These are phyloP conservation scores for Artemia sinica DNA, from an alignment of 2,888 invertebrate genomes.

Conservation along the genomic window DNA sequence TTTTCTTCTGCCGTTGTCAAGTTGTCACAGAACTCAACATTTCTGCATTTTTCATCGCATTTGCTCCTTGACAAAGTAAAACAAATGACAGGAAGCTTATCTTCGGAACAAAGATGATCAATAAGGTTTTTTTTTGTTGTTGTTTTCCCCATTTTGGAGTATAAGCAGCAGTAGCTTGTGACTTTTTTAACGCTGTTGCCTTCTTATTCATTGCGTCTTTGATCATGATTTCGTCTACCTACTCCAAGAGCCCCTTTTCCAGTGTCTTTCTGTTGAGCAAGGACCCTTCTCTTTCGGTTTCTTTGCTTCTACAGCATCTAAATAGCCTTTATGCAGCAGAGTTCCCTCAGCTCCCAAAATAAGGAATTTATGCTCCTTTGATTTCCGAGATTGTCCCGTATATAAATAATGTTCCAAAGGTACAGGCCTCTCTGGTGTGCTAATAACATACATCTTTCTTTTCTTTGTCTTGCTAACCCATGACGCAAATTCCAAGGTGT, in stretches of 20 bases:
- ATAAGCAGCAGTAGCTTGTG: too few relatives aligned
- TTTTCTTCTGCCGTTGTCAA: slow-evolving; percentile 71
- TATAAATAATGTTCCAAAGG: slow-evolving; percentile 87
- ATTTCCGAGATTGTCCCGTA: slow-evolving; percentile 44
- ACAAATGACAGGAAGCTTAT: slow-evolving; percentile 77
- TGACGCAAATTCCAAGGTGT: slow-evolving; percentile 82
- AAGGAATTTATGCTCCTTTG: slow-evolving; percentile 50
- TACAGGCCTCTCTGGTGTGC: slow-evolving; percentile 81
- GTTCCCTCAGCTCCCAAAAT: slow-evolving; percentile 58
- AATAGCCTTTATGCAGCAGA: slow-evolving; percentile 45
- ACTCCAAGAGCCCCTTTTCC: not conserved
- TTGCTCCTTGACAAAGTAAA: slow-evolving; percentile 77
- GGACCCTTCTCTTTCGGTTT: slow-evolving; percentile 25
- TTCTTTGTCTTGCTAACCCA: slow-evolving; percentile 76
- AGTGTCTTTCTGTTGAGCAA: too few relatives aligned
- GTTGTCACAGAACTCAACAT: slow-evolving; percentile 41
- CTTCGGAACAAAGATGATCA: slow-evolving; percentile 32
- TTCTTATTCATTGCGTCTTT: too few relatives aligned
- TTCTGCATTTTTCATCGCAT: slow-evolving; percentile 51
- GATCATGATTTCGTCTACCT: too few relatives aligned
- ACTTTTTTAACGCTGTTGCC: too few relatives aligned
- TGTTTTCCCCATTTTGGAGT: too few relatives aligned
- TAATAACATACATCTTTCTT: slow-evolving; percentile 75
- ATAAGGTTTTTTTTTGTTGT: too few relatives aligned
- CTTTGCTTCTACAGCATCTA: slow-evolving; percentile 20